Evolutionary conservation across 1,140 invertebrate genomes (phyloP), one percentile per base, ranked within the genome.

Genomic region (Drosophila nigrodunni): DNA sequence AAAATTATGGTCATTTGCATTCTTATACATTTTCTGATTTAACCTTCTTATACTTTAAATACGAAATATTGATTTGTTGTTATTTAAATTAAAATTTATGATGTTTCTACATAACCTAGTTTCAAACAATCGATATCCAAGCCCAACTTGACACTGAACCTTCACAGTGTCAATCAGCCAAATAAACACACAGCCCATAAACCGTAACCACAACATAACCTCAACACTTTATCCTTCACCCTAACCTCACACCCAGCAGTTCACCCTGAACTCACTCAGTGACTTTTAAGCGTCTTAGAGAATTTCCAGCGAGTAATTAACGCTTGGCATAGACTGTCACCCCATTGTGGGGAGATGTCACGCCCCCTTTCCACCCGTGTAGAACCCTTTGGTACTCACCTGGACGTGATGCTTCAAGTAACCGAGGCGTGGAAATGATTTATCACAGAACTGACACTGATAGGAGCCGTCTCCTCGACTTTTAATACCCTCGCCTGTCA

Each of bases 331-430:
- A 4, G 57, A 25, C 68, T 69, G 58, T 35, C 57, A 61, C 39
- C 60, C 43, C 5, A 52, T 9, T 52, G 41, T 43, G 11, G 7
- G 21, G 1, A 9, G 13, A 4, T n/a, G 10, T n/a, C 43, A 46
- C 9, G 10, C 37, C 39, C 57, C 50, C 5, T 37, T 5, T 7
- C 8, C n/a, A n/a, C 41, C 57, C 39, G 47, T 43, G 10, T 58
- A 18, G 73, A 69, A 41, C 58, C 76, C 35, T 37, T 49, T 50
- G 1, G 39, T 15, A 87, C 93, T 94, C 93, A 98, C 97, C 96
- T 98, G 97, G 93, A 98, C 97, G 94, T 98, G 97, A 93, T 97
- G 97, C 93, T 97, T 98, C 74, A 98, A 94, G 92, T 97, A 97
- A 60, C 95, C 96, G 35, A 97, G 95, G 46, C 97, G 94, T 1